A percentile compares a stretch with the other conserved stretches of the same genome.
Evolutionary conservation across 2,113 vertebrate species (phyloP).

Genomic region (Dermatemys mawii): DNA sequence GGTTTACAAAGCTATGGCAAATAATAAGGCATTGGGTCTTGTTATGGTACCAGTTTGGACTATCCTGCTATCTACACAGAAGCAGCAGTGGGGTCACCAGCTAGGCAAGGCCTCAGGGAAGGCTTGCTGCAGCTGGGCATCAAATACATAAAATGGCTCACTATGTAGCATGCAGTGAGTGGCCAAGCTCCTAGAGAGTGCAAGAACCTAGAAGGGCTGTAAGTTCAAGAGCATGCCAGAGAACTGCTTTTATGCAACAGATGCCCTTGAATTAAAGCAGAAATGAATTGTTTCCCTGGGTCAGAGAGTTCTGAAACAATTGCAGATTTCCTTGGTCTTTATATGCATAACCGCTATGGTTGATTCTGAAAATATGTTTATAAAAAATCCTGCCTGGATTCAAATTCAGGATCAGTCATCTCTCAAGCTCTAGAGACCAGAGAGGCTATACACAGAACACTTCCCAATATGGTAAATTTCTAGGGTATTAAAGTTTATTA

Average conservation of each 20-base stretch:
- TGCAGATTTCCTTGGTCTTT: background rate
- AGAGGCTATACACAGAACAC: constrained; percentile 25
- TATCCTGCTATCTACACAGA: background rate
- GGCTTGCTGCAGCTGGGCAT: background rate
- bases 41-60: background rate
- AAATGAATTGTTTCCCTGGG: background rate
- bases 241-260: background rate
- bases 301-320: background rate
- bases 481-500: constrained; percentile 32
- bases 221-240: background rate
- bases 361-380: constrained; percentile 45
- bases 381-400: constrained; percentile 38
- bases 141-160: background rate
- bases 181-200: background rate
- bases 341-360: background rate
- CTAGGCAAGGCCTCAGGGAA: background rate
- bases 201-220: background rate
- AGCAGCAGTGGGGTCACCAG: background rate
- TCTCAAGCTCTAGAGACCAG: background rate
- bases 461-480: constrained; percentile 52
- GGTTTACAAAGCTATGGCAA: background rate
- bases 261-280: background rate
- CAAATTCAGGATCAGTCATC: constrained; percentile 46
- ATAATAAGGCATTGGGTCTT: background rate
- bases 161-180: background rate